Evolutionary conservation across 2,113 vertebrate genomes (phyloP), one percentile per base, ranked within the genome.

Genomic region (Vulpes lagopus): DNA sequence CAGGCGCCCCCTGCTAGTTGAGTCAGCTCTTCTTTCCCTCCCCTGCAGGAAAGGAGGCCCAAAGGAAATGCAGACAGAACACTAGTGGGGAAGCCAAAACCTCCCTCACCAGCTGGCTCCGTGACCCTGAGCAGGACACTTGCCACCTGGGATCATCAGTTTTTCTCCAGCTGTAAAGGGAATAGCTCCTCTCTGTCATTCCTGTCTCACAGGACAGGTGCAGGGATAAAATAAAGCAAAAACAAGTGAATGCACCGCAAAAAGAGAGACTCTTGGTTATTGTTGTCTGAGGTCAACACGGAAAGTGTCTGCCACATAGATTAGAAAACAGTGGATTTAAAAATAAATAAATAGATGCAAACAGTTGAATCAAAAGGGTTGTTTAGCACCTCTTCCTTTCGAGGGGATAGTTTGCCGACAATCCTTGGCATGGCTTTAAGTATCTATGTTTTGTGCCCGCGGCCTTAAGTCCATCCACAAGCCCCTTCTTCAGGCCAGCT

Each of bases 1-100:
- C 74, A 9, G 49, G 93, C 53, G 89, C 96, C 91, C 91, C 93
- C 96, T 97, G 91, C 98, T 94, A 93, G 96, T 27, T 0, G 38
- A 51, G 14, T 67, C 17, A 0, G 25, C 60, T 60, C 64, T 32
- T 38, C 43, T 22, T 59, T 59, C 20, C 35, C 32, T 78, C 43
- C 16, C 0, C 4, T 2, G 65, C 11, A 8, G 15, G 19, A 12
- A 17, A 38, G 1, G 83, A 22, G 4, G 11, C 5, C 25, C 20
- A 6, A 27, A 55, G n/a, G 22, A 71, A 57, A 2, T 14, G 7
- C 10, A 4, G 55, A 16, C 5, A 9, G 6, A 51, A 51, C 0
- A 19, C 25, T 4, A 1, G 20, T 1, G 14, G 0, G 23, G 60
- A 83, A n/a, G 53, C 53, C n/a, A 35, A 16, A 60, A 16, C 3